Evolutionary conservation across 2,797 vertebrate species (phyloP).

Genomic region (Siniperca obscura): DNA sequence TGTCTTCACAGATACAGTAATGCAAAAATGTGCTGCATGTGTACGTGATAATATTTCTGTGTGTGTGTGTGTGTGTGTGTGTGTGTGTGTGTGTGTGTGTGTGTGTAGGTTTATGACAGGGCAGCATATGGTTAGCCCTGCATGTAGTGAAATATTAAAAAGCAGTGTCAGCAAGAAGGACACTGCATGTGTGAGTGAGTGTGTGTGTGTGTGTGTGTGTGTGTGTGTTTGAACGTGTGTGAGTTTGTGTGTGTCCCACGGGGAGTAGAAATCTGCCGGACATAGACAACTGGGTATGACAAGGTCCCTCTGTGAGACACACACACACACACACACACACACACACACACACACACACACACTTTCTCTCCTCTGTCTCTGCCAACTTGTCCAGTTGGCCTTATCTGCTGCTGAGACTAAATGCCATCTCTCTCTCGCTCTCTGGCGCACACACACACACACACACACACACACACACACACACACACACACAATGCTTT

Average conservation of each 20-base stretch:
- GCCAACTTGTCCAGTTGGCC: conserved; percentile 72
- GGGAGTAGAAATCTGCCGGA: conserved; percentile 77
- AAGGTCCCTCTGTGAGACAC: conserved; percentile 66
- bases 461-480: conserved; percentile 15
- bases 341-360: conserved; percentile 36
- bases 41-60: conserved; percentile 29
- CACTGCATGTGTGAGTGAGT: conserved; percentile 37
- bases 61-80: conserved; percentile 14
- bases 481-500: neutral
- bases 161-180: conserved; percentile 80
- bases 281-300: conserved; percentile 76
- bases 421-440: conserved; percentile 48
- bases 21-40: conserved; percentile 24
- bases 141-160: conserved; percentile 82
- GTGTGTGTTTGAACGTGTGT: conserved; percentile 19
- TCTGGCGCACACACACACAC: conserved; percentile 2
- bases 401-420: conserved; percentile 62
- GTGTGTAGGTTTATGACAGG: conserved; percentile 64
- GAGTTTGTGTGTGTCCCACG: conserved; percentile 47
- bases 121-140: conserved; percentile 79
- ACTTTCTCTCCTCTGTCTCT: conserved; percentile 46
- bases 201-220: conserved; percentile 30
- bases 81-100: conserved; percentile 18
- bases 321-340: conserved; percentile 29
- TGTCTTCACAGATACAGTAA: conserved; percentile 25